Evolutionary conservation across 2,888 invertebrate species (phyloP).

Genomic region (Drosophila yooni): DNA sequence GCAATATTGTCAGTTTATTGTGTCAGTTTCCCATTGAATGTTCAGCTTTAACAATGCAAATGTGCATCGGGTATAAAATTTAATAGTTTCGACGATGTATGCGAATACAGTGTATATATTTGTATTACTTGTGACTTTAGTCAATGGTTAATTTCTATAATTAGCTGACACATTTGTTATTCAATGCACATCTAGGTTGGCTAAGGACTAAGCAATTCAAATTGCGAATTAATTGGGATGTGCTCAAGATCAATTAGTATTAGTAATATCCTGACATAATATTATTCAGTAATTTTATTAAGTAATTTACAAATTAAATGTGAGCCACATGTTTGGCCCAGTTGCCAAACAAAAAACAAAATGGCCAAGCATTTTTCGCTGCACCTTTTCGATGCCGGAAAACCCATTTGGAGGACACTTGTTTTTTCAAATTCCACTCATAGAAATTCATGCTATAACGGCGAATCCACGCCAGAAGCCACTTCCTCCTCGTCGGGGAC

Average conservation of each 20-base stretch:
- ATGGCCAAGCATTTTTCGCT: not conserved
- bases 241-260: not conserved
- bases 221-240: not conserved
- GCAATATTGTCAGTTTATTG: no score
- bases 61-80: not conserved
- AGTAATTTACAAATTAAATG: not conserved
- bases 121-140: not conserved
- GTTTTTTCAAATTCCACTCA: constrained; percentile 43
- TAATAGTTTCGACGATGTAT: not conserved
- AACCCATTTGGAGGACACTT: constrained; percentile 37
- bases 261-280: not conserved
- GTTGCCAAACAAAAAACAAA: not conserved
- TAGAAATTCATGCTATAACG: constrained; percentile 42
- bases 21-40: not conserved
- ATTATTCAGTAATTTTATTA: not conserved
- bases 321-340: not conserved
- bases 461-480: constrained; percentile 4
- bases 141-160: not conserved
- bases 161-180: not conserved
- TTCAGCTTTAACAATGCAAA: not conserved
- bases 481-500: not conserved
- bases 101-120: not conserved
- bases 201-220: not conserved
- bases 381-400: constrained; percentile 22
- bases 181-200: not conserved